These are phyloP conservation scores for Panthera uncia DNA, from an alignment of 2,113 vertebrate genomes.

Conservation along the genomic window DNA sequence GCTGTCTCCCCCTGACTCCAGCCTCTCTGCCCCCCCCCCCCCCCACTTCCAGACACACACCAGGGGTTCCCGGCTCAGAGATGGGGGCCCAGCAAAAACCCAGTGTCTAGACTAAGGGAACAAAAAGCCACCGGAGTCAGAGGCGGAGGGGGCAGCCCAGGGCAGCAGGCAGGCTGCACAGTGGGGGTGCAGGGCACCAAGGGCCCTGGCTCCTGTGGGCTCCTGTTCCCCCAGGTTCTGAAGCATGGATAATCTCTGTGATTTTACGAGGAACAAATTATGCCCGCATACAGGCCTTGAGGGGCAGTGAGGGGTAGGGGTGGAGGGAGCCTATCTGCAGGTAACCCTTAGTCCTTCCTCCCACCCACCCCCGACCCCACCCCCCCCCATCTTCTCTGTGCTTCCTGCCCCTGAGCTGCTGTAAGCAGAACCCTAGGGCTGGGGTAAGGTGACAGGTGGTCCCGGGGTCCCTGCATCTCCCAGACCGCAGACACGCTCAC, in stretches of 20 bases:
- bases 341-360: neutral
- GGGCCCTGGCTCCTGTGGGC: neutral
- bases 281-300: neutral
- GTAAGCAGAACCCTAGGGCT: neutral
- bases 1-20: neutral
- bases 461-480: neutral
- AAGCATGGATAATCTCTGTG: neutral
- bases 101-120: neutral
- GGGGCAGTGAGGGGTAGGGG: neutral
- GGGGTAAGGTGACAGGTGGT: neutral
- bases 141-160: neutral
- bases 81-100: neutral
- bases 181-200: neutral
- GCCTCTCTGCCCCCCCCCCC: neutral
- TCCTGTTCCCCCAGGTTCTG: neutral
- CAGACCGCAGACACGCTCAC: neutral
- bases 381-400: neutral
- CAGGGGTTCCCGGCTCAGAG: neutral
- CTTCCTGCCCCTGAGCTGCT: neutral
- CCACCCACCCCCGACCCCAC: no score
- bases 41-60: neutral
- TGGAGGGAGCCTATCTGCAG: neutral
- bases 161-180: neutral
- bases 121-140: neutral
- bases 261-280: conserved; percentile 18